phyloP scores from a whole-genome alignment of 2,113 vertebrate species.

The Apodemus speciosus region DNA sequence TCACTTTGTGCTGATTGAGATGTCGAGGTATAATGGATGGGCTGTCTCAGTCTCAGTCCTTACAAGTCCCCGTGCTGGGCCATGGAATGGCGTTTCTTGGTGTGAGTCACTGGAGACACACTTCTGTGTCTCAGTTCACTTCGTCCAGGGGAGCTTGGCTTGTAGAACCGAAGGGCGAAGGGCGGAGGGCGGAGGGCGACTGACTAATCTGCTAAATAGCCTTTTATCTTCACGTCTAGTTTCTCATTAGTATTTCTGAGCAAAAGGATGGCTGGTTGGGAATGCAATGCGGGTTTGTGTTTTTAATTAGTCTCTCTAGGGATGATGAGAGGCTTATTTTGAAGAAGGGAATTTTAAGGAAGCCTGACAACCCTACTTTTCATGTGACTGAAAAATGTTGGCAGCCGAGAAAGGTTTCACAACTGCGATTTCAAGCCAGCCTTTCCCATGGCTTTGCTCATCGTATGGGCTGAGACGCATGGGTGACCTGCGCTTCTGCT shows the following conservation, averaged over 20 bases:
- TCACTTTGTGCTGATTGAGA: conserved; percentile 17
- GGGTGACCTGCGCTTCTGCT: neutral
- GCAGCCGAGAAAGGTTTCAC: conserved; percentile 65
- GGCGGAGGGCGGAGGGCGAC: conserved; percentile 29
- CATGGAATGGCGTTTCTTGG: neutral
- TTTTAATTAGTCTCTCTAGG: conserved; percentile 76
- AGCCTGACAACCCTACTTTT: conserved; percentile 70
- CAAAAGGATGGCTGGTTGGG: conserved; percentile 44
- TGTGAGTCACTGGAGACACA: conserved; percentile 34
- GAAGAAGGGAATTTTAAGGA: conserved; percentile 78
- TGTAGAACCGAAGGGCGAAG: conserved; percentile 39
- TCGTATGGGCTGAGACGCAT: neutral
- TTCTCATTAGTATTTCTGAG: conserved; percentile 71
- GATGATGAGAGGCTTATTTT: conserved; percentile 74
- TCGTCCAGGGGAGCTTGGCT: conserved; percentile 37
- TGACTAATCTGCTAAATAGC: conserved; percentile 67
- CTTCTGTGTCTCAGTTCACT: conserved; percentile 15
- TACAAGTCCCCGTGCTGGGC: neutral
- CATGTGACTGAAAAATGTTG: conserved; percentile 71
- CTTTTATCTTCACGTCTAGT: conserved; percentile 69
- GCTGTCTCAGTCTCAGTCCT: neutral
- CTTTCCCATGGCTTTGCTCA: conserved; percentile 40
- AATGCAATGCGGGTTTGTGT: conserved; percentile 59
- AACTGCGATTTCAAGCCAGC: conserved; percentile 56
- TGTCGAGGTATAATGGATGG: conserved; percentile 31